Base-by-base conservation (phyloP, 2,797 vertebrate genomes). In the Pelobates cultripes region DNA sequence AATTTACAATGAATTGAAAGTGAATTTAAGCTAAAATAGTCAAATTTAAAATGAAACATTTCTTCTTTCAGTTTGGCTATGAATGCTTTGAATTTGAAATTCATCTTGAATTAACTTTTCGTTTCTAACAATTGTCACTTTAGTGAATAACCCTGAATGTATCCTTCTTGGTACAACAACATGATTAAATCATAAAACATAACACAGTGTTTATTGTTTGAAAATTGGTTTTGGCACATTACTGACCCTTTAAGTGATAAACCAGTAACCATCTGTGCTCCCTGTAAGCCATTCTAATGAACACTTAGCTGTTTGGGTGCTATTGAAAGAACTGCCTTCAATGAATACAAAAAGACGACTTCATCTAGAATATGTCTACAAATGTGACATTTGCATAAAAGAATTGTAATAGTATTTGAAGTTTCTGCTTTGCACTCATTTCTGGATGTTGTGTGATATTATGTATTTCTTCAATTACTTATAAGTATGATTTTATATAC, bases 401-500 rank as follows among this genome's bases (percentile, higher is more conserved):
- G 47, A 51, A 76, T 64, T 70, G 28, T 45, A 64, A 8, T 43
- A n/a, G 55, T 43, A 57, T 57, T 57, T 57, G 43, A 81, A 75
- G 66, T 70, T 81, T 81, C 17, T 15, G 8, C 74, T 75, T 17
- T 81, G 53, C 44, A 45, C 43, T 57, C 64, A 7, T 47, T 72
- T 67, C 79, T 75, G 73, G 7, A 45, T 51, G 14, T 10, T 43
- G 44, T 75, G 66, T 55, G 79, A 75, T 81, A 76, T 81, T 76
- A 66, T 73, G 3, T 68, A 68, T 42, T 9, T 43, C 60, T 76
- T 40, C 10, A 10, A 66, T 66, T 66, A 14, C n/a, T 67, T 47
- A 69, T 70, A 66, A 69, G 73, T 78, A 73, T 74, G 61, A 74
- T 75, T 76, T 78, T 66, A 77, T 79, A 55, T 76, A 14, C 60